Conservation (phyloP, 2,113 vertebrate species). For the Circaetus gallicus region DNA sequence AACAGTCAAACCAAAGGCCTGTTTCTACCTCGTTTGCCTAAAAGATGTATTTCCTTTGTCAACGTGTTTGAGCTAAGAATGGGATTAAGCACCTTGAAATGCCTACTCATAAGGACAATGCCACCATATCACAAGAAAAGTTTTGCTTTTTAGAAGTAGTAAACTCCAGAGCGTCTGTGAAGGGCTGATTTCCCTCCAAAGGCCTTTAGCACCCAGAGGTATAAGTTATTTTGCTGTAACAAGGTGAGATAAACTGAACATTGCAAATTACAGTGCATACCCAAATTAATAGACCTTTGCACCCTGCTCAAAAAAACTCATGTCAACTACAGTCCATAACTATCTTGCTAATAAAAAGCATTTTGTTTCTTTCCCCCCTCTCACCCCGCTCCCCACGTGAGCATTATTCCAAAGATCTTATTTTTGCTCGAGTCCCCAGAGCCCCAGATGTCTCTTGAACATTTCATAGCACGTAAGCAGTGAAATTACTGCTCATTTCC, state of each 20-base stretch:
- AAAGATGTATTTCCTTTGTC: not conserved
- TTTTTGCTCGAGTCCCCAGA: rapidly evolving
- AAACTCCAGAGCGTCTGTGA: not conserved
- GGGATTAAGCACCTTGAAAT: not conserved
- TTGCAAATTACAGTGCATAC: not conserved
- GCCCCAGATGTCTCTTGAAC: not conserved
- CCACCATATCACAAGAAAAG: not conserved
- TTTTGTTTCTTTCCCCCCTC: not conserved
- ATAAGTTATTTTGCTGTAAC: not conserved
- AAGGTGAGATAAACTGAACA: not conserved
- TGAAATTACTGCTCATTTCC: not conserved
- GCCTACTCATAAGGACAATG: not conserved
- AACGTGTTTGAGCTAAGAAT: not conserved
- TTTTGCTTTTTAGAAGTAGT: not conserved
- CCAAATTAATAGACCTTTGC: not conserved
- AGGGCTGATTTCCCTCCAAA: not conserved
- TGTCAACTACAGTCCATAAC: not conserved
- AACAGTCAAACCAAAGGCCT: too few species aligned
- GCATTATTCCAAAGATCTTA: not conserved
- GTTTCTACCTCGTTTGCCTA: not conserved
- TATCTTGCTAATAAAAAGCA: not conserved
- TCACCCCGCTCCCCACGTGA: not conserved
- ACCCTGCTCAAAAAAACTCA: too few species aligned
- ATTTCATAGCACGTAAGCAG: not conserved
- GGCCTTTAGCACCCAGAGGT: not conserved